Base-by-base conservation (phyloP, 2,888 invertebrate genomes). In the Cantharis rufa region DNA sequence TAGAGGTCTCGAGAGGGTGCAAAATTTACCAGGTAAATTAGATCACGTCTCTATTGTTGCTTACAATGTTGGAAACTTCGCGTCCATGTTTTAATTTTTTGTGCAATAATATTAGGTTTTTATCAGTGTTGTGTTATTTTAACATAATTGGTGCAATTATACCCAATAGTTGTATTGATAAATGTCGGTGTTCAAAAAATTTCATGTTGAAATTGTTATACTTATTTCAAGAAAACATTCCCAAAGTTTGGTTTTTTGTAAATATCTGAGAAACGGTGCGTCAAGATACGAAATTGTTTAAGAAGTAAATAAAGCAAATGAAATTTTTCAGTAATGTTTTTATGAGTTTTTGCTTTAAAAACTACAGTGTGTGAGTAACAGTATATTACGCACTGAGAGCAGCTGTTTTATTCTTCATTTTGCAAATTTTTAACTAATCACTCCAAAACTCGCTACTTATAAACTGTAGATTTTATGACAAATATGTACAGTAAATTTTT, bases 31-130 rank as follows among this genome's bases (percentile, higher is more conserved):
- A 0, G 96, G 96, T 1, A 97, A 97, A 87, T 88, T 97, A 81
- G 96, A 97, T 88, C 96, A 96, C 88, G 96, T 96, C 18, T 94
- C 94, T 4, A 93, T 95, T 16, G 93, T 95, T 70, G 96, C 96
- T 1, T 95, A 93, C 85, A 93, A 93, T 80, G 94, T 95, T 61
- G 94, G 94, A 7, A 78, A 78, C 62, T 73, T 71, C 64, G 70
- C 68, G 32, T 48, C 66, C 62, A 64, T 61, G 15, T 69, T 71
- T 69, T 78, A 71, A 71, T 62, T 63, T 63, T 24, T 64, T n/a
- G 74, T 74, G 73, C 73, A 73, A 73, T 16, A 21, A 28, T 62
- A 11, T 18, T 69, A 15, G 69, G 21, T 69, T 69, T n/a, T 24
- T 69, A 27, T 15, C 7, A n/a, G 15, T 70, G 16, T 61, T 70